phyloP scores from a whole-genome alignment of 1,140 invertebrate species.

The Zaprionus ghesquierei region DNA sequence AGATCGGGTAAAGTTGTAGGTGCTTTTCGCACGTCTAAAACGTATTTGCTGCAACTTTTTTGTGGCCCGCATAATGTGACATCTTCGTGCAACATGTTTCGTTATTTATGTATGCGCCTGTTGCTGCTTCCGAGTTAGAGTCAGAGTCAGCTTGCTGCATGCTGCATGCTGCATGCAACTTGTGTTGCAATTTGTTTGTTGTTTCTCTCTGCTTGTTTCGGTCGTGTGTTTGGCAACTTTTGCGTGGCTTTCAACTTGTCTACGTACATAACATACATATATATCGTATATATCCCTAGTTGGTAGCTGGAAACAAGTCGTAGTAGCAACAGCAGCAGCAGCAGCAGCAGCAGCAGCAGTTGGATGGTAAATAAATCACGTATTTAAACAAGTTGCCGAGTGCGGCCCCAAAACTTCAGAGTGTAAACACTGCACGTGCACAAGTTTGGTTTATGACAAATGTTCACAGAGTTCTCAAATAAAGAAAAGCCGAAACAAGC shows the following conservation, averaged over 20 bases:
- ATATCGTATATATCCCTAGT: conserved; percentile 8
- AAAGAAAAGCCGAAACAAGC: conserved; percentile 18
- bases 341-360: conserved; percentile 40
- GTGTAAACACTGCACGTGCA: conserved; percentile 73
- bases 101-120: conserved; percentile 78
- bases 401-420: conserved; percentile 52
- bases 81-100: conserved; percentile 64
- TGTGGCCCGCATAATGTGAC: conserved; percentile 69
- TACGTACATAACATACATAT: background rate
- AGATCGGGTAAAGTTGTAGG: conserved; percentile 24
- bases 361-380: conserved; percentile 76
- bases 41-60: conserved; percentile 57
- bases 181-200: conserved; percentile 65
- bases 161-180: conserved; percentile 53
- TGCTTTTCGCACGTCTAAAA: conserved; percentile 63
- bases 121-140: conserved; percentile 45
- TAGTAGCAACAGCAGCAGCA: conserved; percentile 16
- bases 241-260: conserved; percentile 29
- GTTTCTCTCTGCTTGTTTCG: conserved; percentile 16
- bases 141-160: conserved; percentile 39
- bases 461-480: conserved; percentile 44
- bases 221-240: conserved; percentile 56
- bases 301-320: conserved; percentile 17
- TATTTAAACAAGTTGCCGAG: conserved; percentile 76
- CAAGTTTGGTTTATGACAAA: conserved; percentile 79